Evolutionary conservation across 2,797 vertebrate species (phyloP), one percentile per base, ranked within the genome.

Genomic region (Nasua narica): DNA sequence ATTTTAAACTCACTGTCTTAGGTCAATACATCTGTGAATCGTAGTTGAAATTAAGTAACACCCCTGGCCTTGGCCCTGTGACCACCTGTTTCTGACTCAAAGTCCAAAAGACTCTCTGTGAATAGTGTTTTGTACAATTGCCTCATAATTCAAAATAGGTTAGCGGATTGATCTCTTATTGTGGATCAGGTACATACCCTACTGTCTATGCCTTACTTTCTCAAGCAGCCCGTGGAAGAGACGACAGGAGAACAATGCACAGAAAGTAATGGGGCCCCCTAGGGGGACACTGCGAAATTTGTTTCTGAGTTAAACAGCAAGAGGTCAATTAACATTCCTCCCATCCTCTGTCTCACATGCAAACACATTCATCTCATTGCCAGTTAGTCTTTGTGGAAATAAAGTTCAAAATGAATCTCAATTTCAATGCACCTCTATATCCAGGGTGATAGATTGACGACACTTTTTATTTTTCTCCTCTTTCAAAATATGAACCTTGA

Each of bases 331-430:
- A 96, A 79, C 79, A 87, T 90, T 69, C 52, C 29, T 96, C 82
- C 40, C 70, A 84, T 84, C 93, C 4, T 78, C n/a, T 16, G 72
- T 77, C 76, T 96, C 70, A 90, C 35, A 56, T 19, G 25, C 43
- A 95, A 94, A 96, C 58, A 93, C 84, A 93, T 46, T 56, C 37
- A 60, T 91, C 32, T 79, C 79, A 60, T 94, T 81, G 37, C 52
- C 65, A 81, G 60, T 81, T 50, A 95, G 67, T 84, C 79, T 89
- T 77, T 67, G 32, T 95, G 70, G 79, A 95, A 87, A 74, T 62
- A 74, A 9, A 94, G 69, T 94, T 95, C 76, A 96, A 87, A 93
- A 96, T 87, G 93, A 76, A 87, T 91, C 79, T 78, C 48, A 65
- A 77, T 90, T 91, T 91, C 70, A 83, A 83, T 78, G 90, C 65